These are phyloP conservation scores for Tragulus kanchil DNA, from an alignment of 2,113 vertebrate species.

Conservation along the genomic window DNA sequence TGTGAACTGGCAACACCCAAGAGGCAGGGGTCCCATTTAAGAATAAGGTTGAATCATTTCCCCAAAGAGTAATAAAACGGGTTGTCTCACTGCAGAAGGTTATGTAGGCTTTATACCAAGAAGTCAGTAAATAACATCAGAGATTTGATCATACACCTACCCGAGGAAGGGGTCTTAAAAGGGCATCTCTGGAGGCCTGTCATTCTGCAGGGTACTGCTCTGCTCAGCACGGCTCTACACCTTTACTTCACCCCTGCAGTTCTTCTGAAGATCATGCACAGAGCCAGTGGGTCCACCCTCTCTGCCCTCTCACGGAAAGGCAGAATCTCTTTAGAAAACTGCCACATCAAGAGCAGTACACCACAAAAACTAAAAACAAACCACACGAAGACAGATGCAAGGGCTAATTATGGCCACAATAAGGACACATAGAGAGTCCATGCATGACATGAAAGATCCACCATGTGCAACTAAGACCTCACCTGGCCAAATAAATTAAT, in stretches of 20 bases:
- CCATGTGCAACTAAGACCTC: not conserved
- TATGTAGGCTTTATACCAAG: not conserved
- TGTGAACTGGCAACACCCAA: not conserved
- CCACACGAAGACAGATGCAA: not conserved
- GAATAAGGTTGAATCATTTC: not conserved
- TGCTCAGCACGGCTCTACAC: not conserved
- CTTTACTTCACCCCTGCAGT: not conserved
- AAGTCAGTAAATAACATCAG: not conserved
- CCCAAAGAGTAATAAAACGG: not conserved
- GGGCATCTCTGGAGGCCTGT: too few species aligned
- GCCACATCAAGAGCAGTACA: not conserved
- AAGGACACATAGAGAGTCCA: not conserved
- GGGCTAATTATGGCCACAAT: too few species aligned
- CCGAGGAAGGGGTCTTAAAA: not conserved
- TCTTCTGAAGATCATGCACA: not conserved
- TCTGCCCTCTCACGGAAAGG: not conserved
- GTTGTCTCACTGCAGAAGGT: not conserved
- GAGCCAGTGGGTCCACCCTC: not conserved
- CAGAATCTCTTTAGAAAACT: constrained; percentile 55
- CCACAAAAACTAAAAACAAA: constrained; percentile 18
- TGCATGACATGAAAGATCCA: not conserved
- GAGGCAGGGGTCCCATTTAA: not conserved
- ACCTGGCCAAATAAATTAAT: not conserved
- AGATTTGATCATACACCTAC: not conserved
- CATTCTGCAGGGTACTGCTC: not conserved